Percentiles rank a stretch among this genome's conserved stretches.
phyloP scores from a whole-genome alignment of 2,797 vertebrate species.

The Phalloptychus januarius region DNA sequence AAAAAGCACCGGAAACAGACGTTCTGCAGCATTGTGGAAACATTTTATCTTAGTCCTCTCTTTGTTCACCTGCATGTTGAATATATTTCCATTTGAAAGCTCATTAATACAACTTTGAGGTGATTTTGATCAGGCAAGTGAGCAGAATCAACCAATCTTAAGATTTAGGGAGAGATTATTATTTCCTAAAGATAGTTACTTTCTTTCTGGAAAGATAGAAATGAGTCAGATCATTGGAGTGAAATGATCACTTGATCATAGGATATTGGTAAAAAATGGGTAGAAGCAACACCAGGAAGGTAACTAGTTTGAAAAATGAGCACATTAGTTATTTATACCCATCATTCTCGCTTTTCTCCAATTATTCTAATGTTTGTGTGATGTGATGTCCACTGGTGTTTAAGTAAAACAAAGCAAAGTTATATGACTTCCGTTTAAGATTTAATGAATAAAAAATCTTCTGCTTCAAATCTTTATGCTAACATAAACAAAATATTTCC shows the following conservation, averaged over 20 bases:
- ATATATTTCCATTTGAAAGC: constrained; percentile 1
- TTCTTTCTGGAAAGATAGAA: neutral
- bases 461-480: constrained; percentile 12
- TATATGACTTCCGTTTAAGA: neutral
- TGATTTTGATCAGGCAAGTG: neutral
- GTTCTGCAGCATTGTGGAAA: neutral
- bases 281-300: neutral
- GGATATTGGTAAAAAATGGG: neutral
- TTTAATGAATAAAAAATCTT: neutral
- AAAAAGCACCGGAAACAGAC: constrained; percentile 4
- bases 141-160: neutral
- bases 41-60: neutral
- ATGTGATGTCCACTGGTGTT: neutral
- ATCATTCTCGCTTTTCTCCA: neutral
- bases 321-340: neutral
- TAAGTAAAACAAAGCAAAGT: neutral
- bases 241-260: neutral
- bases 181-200: neutral
- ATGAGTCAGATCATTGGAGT: neutral
- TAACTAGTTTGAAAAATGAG: neutral
- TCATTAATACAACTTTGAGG: neutral
- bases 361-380: neutral
- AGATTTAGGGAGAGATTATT: neutral
- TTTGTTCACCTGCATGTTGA: neutral
- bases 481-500: constrained; percentile 26